phyloP scores from a whole-genome alignment of 2,797 vertebrate species.

The Cuculus canorus region DNA sequence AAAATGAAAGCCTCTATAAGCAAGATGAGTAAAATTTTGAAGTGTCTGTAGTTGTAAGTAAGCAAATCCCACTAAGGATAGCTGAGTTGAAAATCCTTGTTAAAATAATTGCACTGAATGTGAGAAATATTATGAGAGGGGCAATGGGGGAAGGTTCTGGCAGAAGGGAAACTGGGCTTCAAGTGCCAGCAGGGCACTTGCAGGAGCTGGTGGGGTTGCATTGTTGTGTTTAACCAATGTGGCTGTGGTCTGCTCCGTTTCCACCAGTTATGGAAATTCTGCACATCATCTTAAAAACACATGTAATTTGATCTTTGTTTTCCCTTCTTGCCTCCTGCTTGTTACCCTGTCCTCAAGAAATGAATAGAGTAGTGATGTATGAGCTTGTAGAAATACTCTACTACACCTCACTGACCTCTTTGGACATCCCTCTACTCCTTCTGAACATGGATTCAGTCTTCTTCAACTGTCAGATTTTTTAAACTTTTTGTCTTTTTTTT shows the following conservation, averaged over 20 bases:
- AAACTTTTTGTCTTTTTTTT: background rate
- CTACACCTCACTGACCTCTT: background rate
- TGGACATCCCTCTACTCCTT: background rate
- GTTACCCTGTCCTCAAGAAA: background rate
- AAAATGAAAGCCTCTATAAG: background rate
- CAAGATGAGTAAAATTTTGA: background rate
- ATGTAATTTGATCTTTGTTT: background rate
- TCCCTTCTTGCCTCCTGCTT: background rate
- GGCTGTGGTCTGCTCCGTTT: background rate
- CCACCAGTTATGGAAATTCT: background rate
- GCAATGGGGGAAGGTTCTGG: background rate
- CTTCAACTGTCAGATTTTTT: background rate
- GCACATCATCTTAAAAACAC: background rate
- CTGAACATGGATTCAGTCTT: background rate
- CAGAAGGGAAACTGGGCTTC: background rate
- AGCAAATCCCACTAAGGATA: background rate
- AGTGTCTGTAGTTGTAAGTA: background rate
- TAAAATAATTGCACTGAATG: background rate
- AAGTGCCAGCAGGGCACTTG: background rate
- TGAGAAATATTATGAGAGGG: background rate
- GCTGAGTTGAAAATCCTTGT: background rate
- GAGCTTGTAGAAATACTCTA: background rate
- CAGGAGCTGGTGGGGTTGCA: background rate
- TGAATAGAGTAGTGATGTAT: background rate
- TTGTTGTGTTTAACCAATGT: accelerated